These are phyloP conservation scores for Ornithoptera priamus DNA, from an alignment of 2,888 invertebrate species.

Conservation along the genomic window DNA sequence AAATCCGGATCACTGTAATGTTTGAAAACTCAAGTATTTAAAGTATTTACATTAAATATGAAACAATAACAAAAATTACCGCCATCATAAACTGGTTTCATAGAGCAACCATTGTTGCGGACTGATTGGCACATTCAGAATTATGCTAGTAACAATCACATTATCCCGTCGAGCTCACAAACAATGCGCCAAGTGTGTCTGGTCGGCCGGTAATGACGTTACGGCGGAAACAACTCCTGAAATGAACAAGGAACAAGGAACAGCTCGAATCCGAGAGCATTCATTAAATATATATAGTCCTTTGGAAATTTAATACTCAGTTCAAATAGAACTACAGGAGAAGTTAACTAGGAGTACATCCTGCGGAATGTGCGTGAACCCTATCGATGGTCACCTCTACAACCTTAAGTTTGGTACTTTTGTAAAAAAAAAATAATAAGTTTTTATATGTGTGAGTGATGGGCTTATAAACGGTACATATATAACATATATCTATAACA, in stretches of 20 bases:
- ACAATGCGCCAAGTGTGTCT: slow-evolving; percentile 12
- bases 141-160: slow-evolving; percentile 16
- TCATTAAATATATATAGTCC: too few relatives aligned
- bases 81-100: not conserved
- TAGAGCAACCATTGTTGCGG: slow-evolving; percentile 1
- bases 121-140: slow-evolving; percentile 9
- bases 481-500: too few relatives aligned
- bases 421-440: too few relatives aligned
- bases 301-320: slow-evolving; percentile 24
- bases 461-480: too few relatives aligned
- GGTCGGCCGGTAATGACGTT: not conserved
- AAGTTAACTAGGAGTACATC: slow-evolving; percentile 62
- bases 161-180: not conserved
- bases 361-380: slow-evolving; percentile 67
- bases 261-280: not conserved
- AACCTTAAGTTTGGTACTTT: not conserved
- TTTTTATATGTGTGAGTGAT: too few relatives aligned
- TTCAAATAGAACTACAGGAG: slow-evolving; percentile 44
- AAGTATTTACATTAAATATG: too few relatives aligned
- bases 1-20: too few relatives aligned
- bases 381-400: slow-evolving; percentile 41
- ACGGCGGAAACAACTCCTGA: not conserved
- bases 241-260: not conserved
- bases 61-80: too few relatives aligned
- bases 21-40: too few relatives aligned